Evolutionary conservation across 2,113 vertebrate genomes (phyloP).

Genomic region (Tachysurus vachellii): DNA sequence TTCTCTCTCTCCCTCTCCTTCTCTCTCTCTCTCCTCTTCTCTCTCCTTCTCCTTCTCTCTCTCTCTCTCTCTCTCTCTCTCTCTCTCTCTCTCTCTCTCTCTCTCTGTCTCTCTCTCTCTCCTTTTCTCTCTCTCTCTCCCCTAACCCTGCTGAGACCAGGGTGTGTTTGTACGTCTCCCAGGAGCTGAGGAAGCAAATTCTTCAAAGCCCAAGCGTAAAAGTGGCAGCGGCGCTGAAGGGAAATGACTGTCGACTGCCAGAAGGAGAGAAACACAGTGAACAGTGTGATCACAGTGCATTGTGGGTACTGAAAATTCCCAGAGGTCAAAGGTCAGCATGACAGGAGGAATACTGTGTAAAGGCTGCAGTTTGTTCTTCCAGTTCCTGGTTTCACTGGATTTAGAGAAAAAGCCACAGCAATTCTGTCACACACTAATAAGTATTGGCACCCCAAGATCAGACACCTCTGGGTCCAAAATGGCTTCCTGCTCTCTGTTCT

Average conservation of each 20-base stretch:
- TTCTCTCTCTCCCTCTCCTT: too few species aligned
- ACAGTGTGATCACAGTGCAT: neutral
- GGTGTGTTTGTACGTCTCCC: constrained; percentile 9
- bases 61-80: too few species aligned
- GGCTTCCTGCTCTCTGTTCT: neutral
- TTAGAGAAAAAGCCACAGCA: neutral
- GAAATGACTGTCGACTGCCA: constrained; percentile 8
- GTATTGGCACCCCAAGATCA: neutral
- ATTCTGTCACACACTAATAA: neutral
- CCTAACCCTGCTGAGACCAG: neutral
- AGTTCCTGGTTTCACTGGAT: neutral
- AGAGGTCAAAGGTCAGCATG: constrained; percentile 19
- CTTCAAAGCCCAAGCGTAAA: constrained; percentile 22
- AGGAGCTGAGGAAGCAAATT: constrained; percentile 33
- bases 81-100: too few species aligned
- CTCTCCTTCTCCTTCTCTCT: too few species aligned
- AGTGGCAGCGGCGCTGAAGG: neutral
- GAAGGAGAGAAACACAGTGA: neutral
- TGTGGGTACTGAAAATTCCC: constrained; percentile 9
- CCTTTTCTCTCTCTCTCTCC: too few species aligned
- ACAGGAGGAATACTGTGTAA: neutral
- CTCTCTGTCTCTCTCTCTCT: too few species aligned
- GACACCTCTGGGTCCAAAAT: neutral
- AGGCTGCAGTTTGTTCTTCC: neutral
- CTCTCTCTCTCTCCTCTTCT: too few species aligned